Evolutionary conservation across 2,113 vertebrate genomes (phyloP).

Genomic region (Hyaena hyaena): DNA sequence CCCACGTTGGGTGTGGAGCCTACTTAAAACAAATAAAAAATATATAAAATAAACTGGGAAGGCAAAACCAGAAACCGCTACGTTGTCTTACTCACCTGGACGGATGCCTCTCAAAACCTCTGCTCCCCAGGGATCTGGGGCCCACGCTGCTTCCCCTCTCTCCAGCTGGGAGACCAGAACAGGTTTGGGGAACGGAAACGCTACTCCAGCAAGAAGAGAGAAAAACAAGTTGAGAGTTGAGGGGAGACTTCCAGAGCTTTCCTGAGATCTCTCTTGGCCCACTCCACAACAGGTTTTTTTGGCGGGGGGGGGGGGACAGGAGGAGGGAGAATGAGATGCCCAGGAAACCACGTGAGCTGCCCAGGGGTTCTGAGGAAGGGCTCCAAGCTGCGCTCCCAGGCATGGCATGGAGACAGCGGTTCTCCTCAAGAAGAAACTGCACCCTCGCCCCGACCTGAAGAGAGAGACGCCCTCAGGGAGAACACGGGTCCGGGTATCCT

Average conservation of each 20-base stretch:
- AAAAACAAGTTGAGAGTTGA: neutral
- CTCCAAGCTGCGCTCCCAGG: neutral
- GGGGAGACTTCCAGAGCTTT: neutral
- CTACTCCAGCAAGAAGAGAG: neutral
- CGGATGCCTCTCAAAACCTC: neutral
- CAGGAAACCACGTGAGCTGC: neutral
- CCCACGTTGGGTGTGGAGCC: too few relatives aligned
- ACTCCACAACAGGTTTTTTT: too few relatives aligned
- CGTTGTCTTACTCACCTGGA: conserved; percentile 45
- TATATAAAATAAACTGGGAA: neutral
- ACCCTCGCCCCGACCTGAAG: neutral
- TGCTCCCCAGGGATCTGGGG: neutral
- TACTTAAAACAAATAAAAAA: too few relatives aligned
- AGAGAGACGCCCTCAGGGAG: neutral
- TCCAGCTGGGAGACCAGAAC: conserved; percentile 63
- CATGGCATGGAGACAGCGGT: neutral
- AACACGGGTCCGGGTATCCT: neutral
- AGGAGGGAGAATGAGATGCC: neutral
- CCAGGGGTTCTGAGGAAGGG: neutral
- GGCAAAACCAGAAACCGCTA: neutral
- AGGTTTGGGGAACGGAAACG: conserved; percentile 35
- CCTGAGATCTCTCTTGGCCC: neutral
- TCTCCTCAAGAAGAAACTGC: neutral
- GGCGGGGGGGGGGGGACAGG: neutral
- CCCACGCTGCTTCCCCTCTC: neutral